Evolutionary conservation across 2,113 vertebrate species (phyloP), one percentile per base, ranked within the genome.

Genomic region (Pitta sordida): DNA sequence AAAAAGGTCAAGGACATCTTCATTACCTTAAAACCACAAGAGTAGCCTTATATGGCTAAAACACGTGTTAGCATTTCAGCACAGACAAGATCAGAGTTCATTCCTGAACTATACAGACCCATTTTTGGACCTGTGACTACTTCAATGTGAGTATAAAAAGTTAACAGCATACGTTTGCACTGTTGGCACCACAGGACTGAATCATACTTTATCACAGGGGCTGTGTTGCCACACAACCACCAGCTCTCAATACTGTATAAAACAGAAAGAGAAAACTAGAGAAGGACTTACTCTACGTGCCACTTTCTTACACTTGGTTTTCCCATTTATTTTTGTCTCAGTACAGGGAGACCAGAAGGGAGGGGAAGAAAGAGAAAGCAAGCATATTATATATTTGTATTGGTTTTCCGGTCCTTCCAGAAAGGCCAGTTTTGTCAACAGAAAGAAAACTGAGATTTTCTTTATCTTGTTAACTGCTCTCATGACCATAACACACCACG

Each of bases 401-500:
- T 90, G 71, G 36, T 56, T 91, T 90, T 76, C 86, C 70, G 80
- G 32, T 49, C 36, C 53, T 41, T 91, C 69, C 53, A 62, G 48
- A 94, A 60, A 49, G 44, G 67, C 49, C 37, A 63, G 67, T 68
- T 90, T 79, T 74, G 49, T 69, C 79, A 92, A 93, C 27, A 69
- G 76, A 76, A 67, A 87, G 64, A 5, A 87, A 95, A 49, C 36
- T 81, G 83, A 93, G 69, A 83, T 83, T 90, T 88, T 41, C 73
- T 92, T 85, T 88, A 94, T 77, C 82, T 65, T 62, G 76, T 74
- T 87, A 86, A 87, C 88, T 74, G n/a, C 39, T 88, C 76, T 46
- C 15, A 4, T 58, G 83, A 82, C 30, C 63, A 70, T 71, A 90
- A 90, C 30, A 69, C 21, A 75, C 51, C 44, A 52, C 0, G 7